A percentile compares a stretch with the other conserved stretches of the same genome.
Evolutionary conservation across 1,140 invertebrate species (phyloP).

Genomic region (Charaxes varanes): DNA sequence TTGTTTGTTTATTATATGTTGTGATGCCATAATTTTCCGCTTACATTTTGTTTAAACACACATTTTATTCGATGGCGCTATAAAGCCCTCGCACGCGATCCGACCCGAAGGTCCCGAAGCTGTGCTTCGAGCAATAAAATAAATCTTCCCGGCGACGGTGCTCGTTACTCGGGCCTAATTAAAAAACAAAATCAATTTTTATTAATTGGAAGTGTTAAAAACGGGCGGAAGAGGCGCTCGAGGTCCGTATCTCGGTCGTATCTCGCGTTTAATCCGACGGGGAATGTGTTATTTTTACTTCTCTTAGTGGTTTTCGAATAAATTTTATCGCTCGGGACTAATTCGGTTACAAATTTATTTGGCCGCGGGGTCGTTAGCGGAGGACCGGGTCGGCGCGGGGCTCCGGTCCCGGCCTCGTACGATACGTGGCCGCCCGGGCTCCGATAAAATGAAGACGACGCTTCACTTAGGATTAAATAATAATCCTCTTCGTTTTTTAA

Average conservation of each 20-base stretch:
- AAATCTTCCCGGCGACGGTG: constrained; percentile 58
- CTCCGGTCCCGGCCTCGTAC: constrained; percentile 57
- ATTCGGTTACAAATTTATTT: constrained; percentile 75
- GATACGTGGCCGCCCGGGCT: constrained; percentile 65
- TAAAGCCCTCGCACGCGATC: constrained; percentile 48
- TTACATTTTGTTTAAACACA: constrained; percentile 36
- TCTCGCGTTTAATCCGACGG: constrained; percentile 71
- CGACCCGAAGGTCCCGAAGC: constrained; percentile 39
- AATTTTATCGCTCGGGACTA: constrained; percentile 72
- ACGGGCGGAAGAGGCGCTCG: constrained; percentile 65
- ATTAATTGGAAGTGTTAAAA: constrained; percentile 75
- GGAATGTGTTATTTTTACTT: constrained; percentile 72
- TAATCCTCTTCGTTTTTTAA: constrained; percentile 49
- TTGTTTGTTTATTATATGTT: too few species aligned
- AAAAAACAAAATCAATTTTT: constrained; percentile 74
- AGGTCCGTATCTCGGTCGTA: constrained; percentile 61
- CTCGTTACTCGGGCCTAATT: constrained; percentile 67
- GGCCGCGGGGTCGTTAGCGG: constrained; percentile 66
- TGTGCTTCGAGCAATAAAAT: constrained; percentile 69
- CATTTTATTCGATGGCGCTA: constrained; percentile 42
- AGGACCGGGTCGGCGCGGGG: too few species aligned
- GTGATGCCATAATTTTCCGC: constrained; percentile 12
- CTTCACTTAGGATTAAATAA: constrained; percentile 69
- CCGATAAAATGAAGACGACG: constrained; percentile 72
- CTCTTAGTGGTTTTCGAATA: constrained; percentile 68